Evolutionary conservation across 2,113 vertebrate genomes (phyloP).

Genomic region (Tragulus kanchil): DNA sequence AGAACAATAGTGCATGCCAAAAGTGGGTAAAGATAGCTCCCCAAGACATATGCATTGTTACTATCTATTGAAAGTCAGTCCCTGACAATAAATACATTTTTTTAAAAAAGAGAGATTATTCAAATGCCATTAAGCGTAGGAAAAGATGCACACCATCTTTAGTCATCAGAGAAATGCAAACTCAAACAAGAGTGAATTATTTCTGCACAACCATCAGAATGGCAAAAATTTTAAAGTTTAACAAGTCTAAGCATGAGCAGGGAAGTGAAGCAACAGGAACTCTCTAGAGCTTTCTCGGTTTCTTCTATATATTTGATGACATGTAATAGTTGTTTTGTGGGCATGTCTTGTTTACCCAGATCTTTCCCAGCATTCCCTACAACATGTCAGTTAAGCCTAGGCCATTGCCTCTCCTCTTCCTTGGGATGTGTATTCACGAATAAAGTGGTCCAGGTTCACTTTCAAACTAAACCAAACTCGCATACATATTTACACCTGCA

Average conservation of each 20-base stretch:
- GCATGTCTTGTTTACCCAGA: neutral
- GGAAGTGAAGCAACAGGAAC: neutral
- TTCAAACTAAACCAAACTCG: neutral
- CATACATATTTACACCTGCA: neutral
- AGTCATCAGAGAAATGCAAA: neutral
- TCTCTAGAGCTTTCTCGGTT: too few species aligned
- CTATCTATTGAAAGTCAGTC: neutral
- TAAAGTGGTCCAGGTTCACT: neutral
- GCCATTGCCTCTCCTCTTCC: neutral
- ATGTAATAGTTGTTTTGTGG: neutral
- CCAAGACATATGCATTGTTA: neutral
- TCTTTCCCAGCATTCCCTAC: neutral
- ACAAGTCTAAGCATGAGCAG: neutral
- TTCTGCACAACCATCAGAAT: neutral
- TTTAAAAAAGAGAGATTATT: neutral
- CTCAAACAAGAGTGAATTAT: neutral
- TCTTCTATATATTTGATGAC: too few species aligned
- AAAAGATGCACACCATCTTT: neutral
- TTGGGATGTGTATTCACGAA: neutral
- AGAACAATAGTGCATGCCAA: neutral
- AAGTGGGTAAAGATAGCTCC: neutral
- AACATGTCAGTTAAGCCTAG: neutral
- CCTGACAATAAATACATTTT: neutral
- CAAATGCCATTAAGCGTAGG: neutral
- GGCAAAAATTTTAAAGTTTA: neutral